Conservation (phyloP, 2,797 vertebrate species). For the Sarcophilus harrisii region DNA sequence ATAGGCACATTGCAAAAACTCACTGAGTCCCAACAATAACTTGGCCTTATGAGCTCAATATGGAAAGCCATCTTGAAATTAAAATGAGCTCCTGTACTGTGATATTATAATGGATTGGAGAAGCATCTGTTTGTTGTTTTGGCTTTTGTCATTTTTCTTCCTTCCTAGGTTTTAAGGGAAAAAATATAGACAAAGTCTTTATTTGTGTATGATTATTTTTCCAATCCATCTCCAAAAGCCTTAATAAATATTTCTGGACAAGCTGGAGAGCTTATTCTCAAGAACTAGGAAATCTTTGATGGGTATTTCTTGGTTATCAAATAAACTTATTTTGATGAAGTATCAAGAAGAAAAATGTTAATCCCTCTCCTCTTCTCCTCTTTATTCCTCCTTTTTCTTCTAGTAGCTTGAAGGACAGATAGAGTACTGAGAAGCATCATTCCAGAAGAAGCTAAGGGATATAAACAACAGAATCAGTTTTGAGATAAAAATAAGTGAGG, state of each 20-base stretch:
- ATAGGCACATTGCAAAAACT: background rate
- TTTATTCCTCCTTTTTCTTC: background rate
- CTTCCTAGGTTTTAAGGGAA: constrained; percentile 26
- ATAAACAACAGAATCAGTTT: background rate
- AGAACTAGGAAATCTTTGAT: constrained; percentile 34
- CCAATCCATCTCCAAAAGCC: background rate
- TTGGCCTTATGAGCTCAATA: background rate
- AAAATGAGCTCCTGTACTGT: background rate
- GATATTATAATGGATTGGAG: background rate
- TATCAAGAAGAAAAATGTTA: background rate
- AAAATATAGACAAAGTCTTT: background rate
- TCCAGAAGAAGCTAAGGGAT: background rate
- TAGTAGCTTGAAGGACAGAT: background rate
- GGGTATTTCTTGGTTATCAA: constrained; percentile 42
- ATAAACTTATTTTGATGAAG: constrained; percentile 8
- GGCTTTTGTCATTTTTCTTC: constrained; percentile 23
- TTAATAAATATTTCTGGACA: constrained; percentile 32
- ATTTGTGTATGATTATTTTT: constrained; percentile 1
- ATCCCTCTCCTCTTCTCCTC: background rate
- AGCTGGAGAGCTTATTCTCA: background rate
- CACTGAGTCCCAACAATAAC: background rate
- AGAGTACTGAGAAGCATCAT: background rate
- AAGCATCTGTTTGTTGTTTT: background rate
- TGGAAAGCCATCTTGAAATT: background rate
- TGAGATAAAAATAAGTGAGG: background rate